phyloP scores from a whole-genome alignment of 2,888 invertebrate species.

The Invenusta paracnida region DNA sequence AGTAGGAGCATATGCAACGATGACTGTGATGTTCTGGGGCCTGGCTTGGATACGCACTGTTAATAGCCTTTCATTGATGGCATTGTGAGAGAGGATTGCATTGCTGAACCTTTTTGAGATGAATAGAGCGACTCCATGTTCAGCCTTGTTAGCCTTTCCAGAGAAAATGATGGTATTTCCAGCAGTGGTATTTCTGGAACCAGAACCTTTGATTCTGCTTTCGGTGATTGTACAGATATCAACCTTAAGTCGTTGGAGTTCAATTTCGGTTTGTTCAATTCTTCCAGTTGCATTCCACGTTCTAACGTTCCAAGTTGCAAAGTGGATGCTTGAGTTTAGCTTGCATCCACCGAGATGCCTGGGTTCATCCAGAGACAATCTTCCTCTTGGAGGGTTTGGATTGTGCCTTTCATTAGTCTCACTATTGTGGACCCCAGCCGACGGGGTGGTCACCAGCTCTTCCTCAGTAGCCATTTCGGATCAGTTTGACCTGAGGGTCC shows the following conservation, averaged over 20 bases:
- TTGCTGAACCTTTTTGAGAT: neutral
- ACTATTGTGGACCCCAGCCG: neutral
- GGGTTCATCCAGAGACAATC: neutral
- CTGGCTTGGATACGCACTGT: neutral
- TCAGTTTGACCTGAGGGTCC: neutral
- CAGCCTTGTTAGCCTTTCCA: neutral
- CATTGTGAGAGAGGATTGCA: neutral
- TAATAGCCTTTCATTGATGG: neutral
- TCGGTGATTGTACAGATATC: neutral
- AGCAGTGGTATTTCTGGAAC: neutral
- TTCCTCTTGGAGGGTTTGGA: neutral
- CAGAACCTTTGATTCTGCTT: neutral
- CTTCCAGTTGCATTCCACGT: neutral
- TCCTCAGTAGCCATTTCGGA: neutral
- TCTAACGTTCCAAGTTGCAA: neutral
- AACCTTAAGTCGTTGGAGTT: neutral
- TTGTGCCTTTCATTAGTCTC: neutral
- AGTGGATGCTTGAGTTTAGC: too few relatives aligned
- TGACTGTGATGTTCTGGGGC: neutral
- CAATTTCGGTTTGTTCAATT: conserved; percentile 1
- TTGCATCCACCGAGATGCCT: too few relatives aligned
- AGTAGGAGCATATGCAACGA: neutral
- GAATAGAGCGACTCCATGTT: neutral
- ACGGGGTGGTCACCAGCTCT: neutral
- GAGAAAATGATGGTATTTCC: neutral